A percentile compares a stretch with the other conserved stretches of the same genome.
Conservation (phyloP, 1,140 invertebrate species). For the Dreissena polymorpha region DNA sequence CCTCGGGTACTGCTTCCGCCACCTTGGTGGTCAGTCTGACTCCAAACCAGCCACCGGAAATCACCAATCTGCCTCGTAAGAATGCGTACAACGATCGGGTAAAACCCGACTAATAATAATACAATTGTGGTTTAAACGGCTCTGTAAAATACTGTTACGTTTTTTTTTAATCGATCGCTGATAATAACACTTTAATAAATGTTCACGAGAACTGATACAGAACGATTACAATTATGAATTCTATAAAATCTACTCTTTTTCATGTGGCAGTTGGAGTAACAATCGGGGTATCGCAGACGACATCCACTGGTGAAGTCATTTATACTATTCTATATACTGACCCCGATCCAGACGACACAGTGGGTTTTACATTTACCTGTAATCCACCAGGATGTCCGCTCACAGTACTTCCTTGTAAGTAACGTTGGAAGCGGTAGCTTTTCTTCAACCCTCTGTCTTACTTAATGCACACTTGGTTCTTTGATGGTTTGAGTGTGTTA, state of each 20-base stretch:
- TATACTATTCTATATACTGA: neutral
- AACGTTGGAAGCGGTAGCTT: neutral
- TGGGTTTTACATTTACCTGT: neutral
- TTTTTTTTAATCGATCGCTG: too few species aligned
- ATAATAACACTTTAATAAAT: too few species aligned
- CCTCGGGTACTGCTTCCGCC: neutral
- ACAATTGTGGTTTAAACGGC: too few species aligned
- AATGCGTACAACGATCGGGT: neutral
- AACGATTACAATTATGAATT: too few species aligned
- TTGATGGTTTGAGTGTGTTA: too few species aligned
- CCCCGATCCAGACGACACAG: neutral
- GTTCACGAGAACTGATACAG: too few species aligned
- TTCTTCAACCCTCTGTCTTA: too few species aligned
- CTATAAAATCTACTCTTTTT: too few species aligned
- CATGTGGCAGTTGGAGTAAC: neutral
- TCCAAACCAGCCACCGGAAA: neutral
- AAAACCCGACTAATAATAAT: too few species aligned
- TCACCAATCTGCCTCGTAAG: constrained; percentile 7
- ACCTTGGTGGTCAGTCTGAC: neutral
- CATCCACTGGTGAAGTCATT: neutral
- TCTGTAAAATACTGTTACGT: too few species aligned
- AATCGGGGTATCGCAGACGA: neutral
- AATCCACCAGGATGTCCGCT: neutral
- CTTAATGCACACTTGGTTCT: too few species aligned
- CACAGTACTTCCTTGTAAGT: constrained; percentile 1